These are phyloP conservation scores for Cebus imitator DNA, from an alignment of 2,113 vertebrate genomes.

Conservation along the genomic window DNA sequence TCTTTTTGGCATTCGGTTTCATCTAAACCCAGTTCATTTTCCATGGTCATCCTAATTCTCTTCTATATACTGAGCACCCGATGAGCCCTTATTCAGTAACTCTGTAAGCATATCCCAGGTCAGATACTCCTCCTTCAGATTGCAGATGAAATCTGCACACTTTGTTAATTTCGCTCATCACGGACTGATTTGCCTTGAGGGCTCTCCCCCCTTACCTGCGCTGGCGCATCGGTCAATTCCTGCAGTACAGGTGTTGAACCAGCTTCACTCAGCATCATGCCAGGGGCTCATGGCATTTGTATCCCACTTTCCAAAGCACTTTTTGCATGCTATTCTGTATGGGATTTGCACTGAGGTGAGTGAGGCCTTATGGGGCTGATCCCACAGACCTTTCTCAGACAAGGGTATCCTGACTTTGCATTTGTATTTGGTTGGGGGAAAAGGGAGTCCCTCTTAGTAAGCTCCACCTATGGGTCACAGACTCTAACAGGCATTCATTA, in stretches of 20 bases:
- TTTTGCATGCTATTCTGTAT: neutral
- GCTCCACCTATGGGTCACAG: neutral
- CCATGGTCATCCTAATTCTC: neutral
- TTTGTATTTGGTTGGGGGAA: neutral
- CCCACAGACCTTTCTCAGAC: neutral
- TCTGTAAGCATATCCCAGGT: neutral
- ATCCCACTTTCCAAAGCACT: neutral
- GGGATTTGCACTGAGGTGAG: neutral
- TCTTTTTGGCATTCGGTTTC: conserved; percentile 38
- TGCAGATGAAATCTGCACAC: neutral
- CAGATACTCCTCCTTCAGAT: neutral
- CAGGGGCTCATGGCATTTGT: neutral
- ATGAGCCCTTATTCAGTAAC: neutral
- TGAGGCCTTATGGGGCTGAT: neutral
- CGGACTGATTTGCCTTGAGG: neutral
- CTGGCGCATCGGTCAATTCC: neutral
- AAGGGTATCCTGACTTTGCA: neutral
- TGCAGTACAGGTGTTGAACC: neutral
- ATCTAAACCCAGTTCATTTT: neutral
- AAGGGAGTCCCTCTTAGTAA: neutral
- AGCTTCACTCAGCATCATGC: neutral
- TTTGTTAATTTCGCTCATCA: neutral
- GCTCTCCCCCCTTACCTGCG: neutral
- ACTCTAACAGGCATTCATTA: neutral
- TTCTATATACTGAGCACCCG: neutral